A percentile compares a stretch with the other conserved stretches of the same genome.
Evolutionary conservation across 23 tunicate species (phyloP).

Genomic region (Corella eumyota): DNA sequence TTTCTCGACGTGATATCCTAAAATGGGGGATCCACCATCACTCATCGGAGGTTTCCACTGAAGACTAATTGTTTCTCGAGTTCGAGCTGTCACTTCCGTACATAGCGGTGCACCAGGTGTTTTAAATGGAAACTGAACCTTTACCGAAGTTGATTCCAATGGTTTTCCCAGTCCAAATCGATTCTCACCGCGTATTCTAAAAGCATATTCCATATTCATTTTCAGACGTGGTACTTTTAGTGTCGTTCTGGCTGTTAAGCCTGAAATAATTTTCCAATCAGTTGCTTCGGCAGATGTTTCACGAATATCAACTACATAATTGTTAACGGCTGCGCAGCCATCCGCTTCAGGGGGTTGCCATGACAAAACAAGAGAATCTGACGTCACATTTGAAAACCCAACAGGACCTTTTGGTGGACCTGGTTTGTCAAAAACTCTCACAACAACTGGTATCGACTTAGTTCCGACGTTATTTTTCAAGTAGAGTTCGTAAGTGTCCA

Average conservation of each 20-base stretch:
- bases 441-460: slow-evolving; percentile 20
- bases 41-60: slow-evolving; percentile 62
- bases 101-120: slow-evolving; percentile 61
- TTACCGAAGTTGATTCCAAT: slow-evolving; percentile 17
- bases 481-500: slow-evolving; percentile 24
- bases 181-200: slow-evolving; percentile 56
- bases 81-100: slow-evolving; percentile 24
- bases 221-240: slow-evolving; percentile 27
- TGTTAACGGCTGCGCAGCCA: slow-evolving; percentile 61
- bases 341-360: slow-evolving; percentile 37
- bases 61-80: slow-evolving; percentile 68
- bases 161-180: slow-evolving; percentile 35
- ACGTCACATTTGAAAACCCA: slow-evolving; percentile 30
- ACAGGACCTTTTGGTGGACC: slow-evolving; percentile 46
- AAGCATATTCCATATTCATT: slow-evolving; percentile 21
- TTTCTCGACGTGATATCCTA: slow-evolving; percentile 82
- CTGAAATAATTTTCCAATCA: slow-evolving; percentile 28
- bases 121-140: slow-evolving; percentile 54
- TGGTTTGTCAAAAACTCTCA: slow-evolving; percentile 31
- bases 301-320: slow-evolving; percentile 35
- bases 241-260: slow-evolving; percentile 21
- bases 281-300: slow-evolving; percentile 9
- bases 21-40: slow-evolving; percentile 78
- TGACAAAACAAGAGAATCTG: slow-evolving; percentile 29
- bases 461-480: slow-evolving; percentile 31